Percentiles rank a stretch among this genome's conserved stretches.
These are phyloP conservation scores for Heteromyza rotundicornis DNA, from an alignment of 2,888 invertebrate species.

Conservation along the genomic window DNA sequence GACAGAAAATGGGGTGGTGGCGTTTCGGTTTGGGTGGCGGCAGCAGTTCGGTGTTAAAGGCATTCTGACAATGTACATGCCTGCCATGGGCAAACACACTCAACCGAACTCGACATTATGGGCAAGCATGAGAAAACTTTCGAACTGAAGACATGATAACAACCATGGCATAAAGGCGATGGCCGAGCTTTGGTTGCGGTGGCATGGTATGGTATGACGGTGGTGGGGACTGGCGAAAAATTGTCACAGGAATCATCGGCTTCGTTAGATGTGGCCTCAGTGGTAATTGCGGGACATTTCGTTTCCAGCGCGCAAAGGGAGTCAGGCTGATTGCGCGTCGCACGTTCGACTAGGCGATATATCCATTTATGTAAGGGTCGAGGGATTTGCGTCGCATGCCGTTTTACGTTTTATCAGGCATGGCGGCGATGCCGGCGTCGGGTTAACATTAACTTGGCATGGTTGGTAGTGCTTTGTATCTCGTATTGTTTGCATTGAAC, in stretches of 20 bases:
- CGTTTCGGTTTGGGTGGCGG: slow-evolving; percentile 30
- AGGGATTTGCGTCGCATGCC: slow-evolving; percentile 27
- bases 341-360: slow-evolving; percentile 12
- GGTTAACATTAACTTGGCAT: slow-evolving; percentile 20
- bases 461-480: slow-evolving; percentile 6
- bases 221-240: slow-evolving; percentile 31
- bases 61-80: neutral
- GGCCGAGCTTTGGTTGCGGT: slow-evolving; percentile 42
- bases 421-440: slow-evolving; percentile 28
- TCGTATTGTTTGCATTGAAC: slow-evolving; percentile 20
- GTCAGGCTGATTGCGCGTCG: neutral
- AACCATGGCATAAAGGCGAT: slow-evolving; percentile 23
- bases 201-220: slow-evolving; percentile 32
- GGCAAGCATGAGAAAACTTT: slow-evolving; percentile 49
- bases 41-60: slow-evolving; percentile 18
- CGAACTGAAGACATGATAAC: slow-evolving; percentile 51
- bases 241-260: slow-evolving; percentile 61
- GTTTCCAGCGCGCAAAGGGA: slow-evolving; percentile 37
- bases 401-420: slow-evolving; percentile 30
- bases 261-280: slow-evolving; percentile 62
- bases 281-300: slow-evolving; percentile 61
- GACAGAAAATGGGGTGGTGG: slow-evolving; percentile 36
- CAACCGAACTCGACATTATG: slow-evolving; percentile 17
- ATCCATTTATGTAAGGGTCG: slow-evolving; percentile 17
- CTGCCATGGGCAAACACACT: slow-evolving; percentile 25